Evolutionary conservation across 2,113 vertebrate genomes (phyloP), one percentile per base, ranked within the genome.

Genomic region (Bufo gargarizans): DNA sequence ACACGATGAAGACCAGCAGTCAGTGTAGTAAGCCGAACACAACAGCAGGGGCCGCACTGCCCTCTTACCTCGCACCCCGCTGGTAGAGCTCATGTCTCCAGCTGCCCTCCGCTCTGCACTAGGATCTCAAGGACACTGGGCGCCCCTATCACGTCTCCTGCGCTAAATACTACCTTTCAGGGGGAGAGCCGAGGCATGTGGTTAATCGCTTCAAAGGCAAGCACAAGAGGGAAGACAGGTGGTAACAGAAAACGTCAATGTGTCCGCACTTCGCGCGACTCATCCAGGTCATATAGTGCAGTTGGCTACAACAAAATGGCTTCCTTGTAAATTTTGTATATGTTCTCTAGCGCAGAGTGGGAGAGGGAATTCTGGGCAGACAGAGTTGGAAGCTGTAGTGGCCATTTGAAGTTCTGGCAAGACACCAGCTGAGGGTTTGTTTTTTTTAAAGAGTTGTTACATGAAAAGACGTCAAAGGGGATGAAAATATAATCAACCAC

Each of bases 11-110:
- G 6, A 74, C 4, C 47, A 22, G 58, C 16, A 61, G 22, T 5
- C 67, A 55, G 45, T 77, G 49, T 33, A 55, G 76, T 53, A 8
- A 20, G 16, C 43, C 17, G 8, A 4, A 49, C 19, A 33, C 4
- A 19, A 16, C 76, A 55, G 85, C 49, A 79, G 85, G 76, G 47
- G 47, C 61, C 76, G 20, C 85, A 16, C 69, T 76, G 33, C 4
- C 45, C 49, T 22, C 86, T 83, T 59, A 88, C 86, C 86, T 88
- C 80, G 79, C 55, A 83, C 20, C 33, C 86, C 86, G 65, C 74
- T 9, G 43, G 59, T 88, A 47, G 80, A 69, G 43, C 76, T 63
- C 85, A 86, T 86, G 19, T 53, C 85, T 50, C 45, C 86, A 17
- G n/a, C 71, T 6, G 33, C 14, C 11, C 33, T 33, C 33, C 33